Conservation (phyloP, 2,113 vertebrate genomes). For the Athene cunicularia region DNA sequence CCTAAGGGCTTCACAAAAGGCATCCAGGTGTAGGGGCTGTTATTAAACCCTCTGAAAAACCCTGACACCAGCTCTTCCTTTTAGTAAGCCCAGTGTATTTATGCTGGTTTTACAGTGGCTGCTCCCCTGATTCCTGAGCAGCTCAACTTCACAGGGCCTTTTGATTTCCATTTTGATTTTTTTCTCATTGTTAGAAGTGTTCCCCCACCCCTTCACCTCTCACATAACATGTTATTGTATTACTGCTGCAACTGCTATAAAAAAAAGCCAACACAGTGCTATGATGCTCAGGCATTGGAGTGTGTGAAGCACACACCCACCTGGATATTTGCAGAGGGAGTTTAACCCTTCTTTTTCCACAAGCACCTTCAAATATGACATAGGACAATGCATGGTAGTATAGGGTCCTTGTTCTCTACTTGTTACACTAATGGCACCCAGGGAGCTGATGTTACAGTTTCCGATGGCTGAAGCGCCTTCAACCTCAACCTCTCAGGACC, state of each 20-base stretch:
- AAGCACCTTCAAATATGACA: accelerated
- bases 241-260: neutral
- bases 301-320: conserved; percentile 36
- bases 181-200: neutral
- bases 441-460: neutral
- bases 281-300: neutral
- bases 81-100: neutral
- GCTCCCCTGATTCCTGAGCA: neutral
- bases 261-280: neutral
- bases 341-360: neutral
- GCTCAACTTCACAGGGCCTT: neutral
- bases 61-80: neutral
- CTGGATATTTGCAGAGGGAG: neutral
- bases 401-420: neutral
- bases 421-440: neutral
- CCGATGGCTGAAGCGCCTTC: neutral
- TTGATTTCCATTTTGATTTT: neutral
- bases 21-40: neutral
- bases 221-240: neutral
- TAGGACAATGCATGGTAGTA: neutral
- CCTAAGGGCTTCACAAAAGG: neutral
- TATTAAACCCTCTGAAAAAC: conserved; percentile 6
- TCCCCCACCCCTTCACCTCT: conserved; percentile 16
- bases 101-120: neutral
- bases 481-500: neutral